Evolutionary conservation across 1,140 invertebrate species (phyloP), one percentile per base, ranked within the genome.

Genomic region (Drosophila mauritiana): DNA sequence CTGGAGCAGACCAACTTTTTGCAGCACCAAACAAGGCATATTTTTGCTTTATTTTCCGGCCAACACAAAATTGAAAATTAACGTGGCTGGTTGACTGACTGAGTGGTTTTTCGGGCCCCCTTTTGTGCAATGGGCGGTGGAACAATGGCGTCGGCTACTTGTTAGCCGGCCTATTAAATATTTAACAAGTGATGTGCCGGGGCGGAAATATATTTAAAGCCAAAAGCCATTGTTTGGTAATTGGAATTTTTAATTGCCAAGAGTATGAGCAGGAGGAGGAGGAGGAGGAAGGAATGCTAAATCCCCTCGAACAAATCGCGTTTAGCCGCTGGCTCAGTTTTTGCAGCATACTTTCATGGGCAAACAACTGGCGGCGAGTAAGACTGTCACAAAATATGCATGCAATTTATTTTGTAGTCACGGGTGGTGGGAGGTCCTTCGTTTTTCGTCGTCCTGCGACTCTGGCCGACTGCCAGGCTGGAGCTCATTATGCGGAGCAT

Each of bases 1-100:
- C 78, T 86, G 64, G 59, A 55, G 68, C 61, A 48, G 62, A 72
- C 62, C 65, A 86, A 88, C 67, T 75, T 88, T 82, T 56, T 52
- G 58, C 62, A 61, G 22, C 46, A 12, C 36, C 59, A 37, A 61
- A 40, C 42, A 43, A 73, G 59, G 54, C 62, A 43, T n/a, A 20
- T 5, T 20, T 10, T 27, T 63, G 70, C 45, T 39, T 52, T 52
- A 52, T 52, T 52, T 52, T 36, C 49, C 15, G 31, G 49, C 67
- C 59, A 52, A 64, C 75, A 77, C 51, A 69, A 88, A 78, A 88
- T 84, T 84, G 81, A 89, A 89, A 88, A 88, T 88, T 84, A 88
- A 88, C 86, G 84, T 73, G 68, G 22, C 64, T 73, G 68, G 22
- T 56, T 52, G 17, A 42, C 61, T 46, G 62, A 51, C 63, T 49